Evolutionary conservation across 2,113 vertebrate genomes (phyloP).

Genomic region (Daphoenositta chrysoptera): DNA sequence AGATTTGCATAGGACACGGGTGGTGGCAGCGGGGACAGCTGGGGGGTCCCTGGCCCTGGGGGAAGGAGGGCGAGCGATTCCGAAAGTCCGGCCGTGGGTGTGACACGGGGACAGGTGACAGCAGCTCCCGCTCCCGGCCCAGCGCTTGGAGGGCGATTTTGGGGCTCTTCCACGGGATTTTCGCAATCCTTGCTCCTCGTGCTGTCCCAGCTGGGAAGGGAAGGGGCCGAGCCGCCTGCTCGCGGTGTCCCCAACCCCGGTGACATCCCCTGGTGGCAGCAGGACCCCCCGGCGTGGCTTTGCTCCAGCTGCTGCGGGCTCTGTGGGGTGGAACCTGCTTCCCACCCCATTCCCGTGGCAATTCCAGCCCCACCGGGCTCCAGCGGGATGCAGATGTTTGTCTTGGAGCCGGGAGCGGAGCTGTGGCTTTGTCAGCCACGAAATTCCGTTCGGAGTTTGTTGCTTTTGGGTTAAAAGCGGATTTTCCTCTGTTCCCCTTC

Average conservation of each 20-base stretch:
- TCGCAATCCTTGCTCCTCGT: not conserved
- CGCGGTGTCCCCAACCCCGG: not conserved
- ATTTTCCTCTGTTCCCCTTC: not conserved
- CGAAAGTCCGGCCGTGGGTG: accelerated
- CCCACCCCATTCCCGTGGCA: not conserved
- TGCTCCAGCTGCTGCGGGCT: not conserved
- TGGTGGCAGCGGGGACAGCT: not conserved
- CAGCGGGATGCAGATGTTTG: not conserved
- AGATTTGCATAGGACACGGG: not conserved
- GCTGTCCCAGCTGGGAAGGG: accelerated
- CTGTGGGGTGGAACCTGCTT: not conserved
- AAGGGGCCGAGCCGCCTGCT: not conserved
- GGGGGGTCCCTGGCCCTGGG: too few species aligned
- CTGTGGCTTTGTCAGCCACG: conserved; percentile 19
- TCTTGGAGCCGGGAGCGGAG: not conserved
- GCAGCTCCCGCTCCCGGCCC: not conserved
- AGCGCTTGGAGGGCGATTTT: accelerated
- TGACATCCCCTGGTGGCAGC: not conserved
- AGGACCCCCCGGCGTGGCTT: not conserved
- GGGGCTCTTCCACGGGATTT: not conserved
- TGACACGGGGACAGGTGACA: not conserved
- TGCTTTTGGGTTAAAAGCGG: conserved; percentile 24
- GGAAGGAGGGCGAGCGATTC: not conserved
- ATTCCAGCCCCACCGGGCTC: not conserved
- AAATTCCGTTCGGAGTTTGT: not conserved